Percentiles rank a stretch among this genome's conserved stretches.
These are phyloP conservation scores for Eupithecia pulchellata DNA, from an alignment of 2,888 invertebrate genomes.

Conservation along the genomic window DNA sequence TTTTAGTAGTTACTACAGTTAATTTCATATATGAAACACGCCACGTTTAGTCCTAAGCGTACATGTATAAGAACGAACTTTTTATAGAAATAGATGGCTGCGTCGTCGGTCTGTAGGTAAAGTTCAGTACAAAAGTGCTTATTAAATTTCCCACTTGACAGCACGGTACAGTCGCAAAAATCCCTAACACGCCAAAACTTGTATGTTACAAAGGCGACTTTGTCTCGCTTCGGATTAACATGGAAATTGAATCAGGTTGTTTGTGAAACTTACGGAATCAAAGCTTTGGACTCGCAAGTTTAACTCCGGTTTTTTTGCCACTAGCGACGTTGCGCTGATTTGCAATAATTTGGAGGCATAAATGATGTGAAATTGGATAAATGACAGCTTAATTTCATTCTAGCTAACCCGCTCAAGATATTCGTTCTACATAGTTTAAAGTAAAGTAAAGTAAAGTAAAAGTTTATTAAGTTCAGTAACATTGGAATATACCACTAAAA, in stretches of 20 bases:
- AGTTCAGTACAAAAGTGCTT: conserved; percentile 30
- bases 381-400: neutral
- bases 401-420: no score
- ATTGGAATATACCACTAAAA: no score
- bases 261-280: conserved; percentile 55
- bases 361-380: neutral
- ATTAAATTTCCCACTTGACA: conserved; percentile 41
- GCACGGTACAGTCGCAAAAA: conserved; percentile 50
- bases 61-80: neutral
- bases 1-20: no score
- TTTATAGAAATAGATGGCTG: no score
- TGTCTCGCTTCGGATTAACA: conserved; percentile 71
- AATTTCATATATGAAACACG: no score
- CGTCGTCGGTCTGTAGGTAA: conserved; percentile 2
- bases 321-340: conserved; percentile 11
- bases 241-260: conserved; percentile 75
- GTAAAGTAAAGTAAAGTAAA: no score
- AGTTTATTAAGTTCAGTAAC: no score
- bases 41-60: no score
- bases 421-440: no score
- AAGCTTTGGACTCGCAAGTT: conserved; percentile 23
- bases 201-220: conserved; percentile 62
- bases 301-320: conserved; percentile 15
- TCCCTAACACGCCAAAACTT: conserved; percentile 53
- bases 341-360: neutral